phyloP scores from a whole-genome alignment of 2,888 invertebrate species.

The Erebia aethiops region DNA sequence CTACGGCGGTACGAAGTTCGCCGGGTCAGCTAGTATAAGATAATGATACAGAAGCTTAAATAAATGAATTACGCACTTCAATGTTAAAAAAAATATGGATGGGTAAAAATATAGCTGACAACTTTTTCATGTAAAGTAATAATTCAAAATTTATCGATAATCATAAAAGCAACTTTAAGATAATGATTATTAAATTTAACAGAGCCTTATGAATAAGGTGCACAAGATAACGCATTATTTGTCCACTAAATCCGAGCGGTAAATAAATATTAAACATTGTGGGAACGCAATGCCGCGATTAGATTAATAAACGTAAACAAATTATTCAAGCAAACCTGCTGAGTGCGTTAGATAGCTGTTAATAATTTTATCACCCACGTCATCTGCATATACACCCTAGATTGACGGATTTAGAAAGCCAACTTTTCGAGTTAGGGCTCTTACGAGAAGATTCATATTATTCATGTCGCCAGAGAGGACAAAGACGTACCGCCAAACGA shows the following conservation, averaged over 20 bases:
- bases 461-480: conserved; percentile 24
- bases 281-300: conserved; percentile 32
- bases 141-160: not conserved
- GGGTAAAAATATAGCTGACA: not conserved
- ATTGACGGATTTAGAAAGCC: conserved; percentile 67
- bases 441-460: conserved; percentile 35
- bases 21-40: too few species aligned
- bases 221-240: conserved; percentile 20
- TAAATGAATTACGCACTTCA: too few species aligned
- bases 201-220: conserved; percentile 16
- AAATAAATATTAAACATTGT: conserved; percentile 32
- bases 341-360: conserved; percentile 40
- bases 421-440: conserved; percentile 59
- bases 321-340: conserved; percentile 40
- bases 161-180: not conserved
- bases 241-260: conserved; percentile 21
- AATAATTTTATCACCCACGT: conserved; percentile 37
- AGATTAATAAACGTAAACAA: conserved; percentile 38
- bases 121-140: too few species aligned
- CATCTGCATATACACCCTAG: conserved; percentile 41
- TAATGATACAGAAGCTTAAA: too few species aligned
- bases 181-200: conserved; percentile 18
- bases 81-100: too few species aligned
- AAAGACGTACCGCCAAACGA: too few species aligned
- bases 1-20: too few species aligned